Evolutionary conservation across 2,113 vertebrate species (phyloP), one percentile per base, ranked within the genome.

Genomic region (Panthera leo): DNA sequence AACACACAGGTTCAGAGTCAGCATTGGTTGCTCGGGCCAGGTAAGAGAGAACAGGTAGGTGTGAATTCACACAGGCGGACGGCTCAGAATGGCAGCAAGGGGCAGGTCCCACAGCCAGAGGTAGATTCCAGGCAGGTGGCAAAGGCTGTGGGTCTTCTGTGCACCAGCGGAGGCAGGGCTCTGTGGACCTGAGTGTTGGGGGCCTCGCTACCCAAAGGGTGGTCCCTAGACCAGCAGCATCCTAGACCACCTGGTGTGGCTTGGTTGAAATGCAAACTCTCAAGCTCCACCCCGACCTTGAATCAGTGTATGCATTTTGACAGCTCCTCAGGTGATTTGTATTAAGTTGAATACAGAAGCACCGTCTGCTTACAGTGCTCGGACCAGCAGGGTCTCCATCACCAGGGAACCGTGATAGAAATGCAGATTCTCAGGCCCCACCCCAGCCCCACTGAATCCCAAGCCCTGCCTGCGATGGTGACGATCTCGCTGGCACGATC

Each of bases 401-500:
- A 14, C 39, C 34, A 27, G 61, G 34, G 61, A 71, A 78, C 16
- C 16, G 0, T 42, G 27, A 42, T 88, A 61, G 68, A 84, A 87
- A 70, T 21, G 1, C 25, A 61, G 68, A 82, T 75, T 61, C 67
- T 86, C n/a, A 39, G 71, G 15, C 23, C 51, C 67, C 15, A 5
- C 34, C 45, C 75, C 76, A 78, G 45, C 31, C 45, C 76, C 76
- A 51, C 29, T 31, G 45, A 71, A 45, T 79, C 14, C 16, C 36
- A 27, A 14, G 7, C 5, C 51, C 27, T 2, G 0, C 7, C 9
- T 2, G 0, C 63, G n/a, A 67, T 29, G 70, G 51, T 19, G n/a
- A 58, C 7, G 63, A 29, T 18, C 65, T 73, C 61, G 53, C 58
- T 61, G 36, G 51, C 2, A n/a, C 13, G 61, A 55, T 29, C 16